Conservation (phyloP, 1,140 invertebrate species). For the Armadillidium nasatum region DNA sequence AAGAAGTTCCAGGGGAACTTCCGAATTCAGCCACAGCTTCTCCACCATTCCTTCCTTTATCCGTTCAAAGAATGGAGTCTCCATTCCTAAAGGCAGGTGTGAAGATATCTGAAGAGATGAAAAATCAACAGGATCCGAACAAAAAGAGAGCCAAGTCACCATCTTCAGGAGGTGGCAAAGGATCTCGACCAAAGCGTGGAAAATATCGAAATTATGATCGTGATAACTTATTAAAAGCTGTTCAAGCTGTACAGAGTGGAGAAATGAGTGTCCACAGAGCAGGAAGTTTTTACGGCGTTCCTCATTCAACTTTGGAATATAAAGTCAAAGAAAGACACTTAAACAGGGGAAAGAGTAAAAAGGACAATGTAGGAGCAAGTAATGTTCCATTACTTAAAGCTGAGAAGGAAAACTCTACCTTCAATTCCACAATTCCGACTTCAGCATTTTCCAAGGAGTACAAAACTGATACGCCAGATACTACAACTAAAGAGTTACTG, state of each 20-base stretch:
- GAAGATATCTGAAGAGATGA: background rate
- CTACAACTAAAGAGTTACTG: constrained; percentile 11
- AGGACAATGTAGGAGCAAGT: constrained; percentile 4
- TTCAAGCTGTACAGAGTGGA: constrained; percentile 89
- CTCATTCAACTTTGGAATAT: constrained; percentile 97
- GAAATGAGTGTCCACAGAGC: constrained; percentile 98
- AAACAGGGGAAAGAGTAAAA: constrained; percentile 59
- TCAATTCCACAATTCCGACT: background rate
- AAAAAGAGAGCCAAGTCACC: constrained; percentile 32
- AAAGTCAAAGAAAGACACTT: constrained; percentile 91
- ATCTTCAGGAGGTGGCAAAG: constrained; percentile 60
- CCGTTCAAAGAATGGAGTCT: background rate
- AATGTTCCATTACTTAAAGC: background rate
- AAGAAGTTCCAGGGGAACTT: constrained; percentile 22
- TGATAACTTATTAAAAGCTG: constrained; percentile 90
- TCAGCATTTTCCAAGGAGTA: constrained; percentile 17
- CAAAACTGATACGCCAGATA: constrained; percentile 18
- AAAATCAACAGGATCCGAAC: constrained; percentile 2
- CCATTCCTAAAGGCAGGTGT: constrained; percentile 18
- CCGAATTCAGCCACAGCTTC: constrained; percentile 41
- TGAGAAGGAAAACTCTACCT: constrained; percentile 26
- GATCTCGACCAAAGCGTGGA: constrained; percentile 79
- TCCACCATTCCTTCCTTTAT: background rate
- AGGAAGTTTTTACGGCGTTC: constrained; percentile 94
- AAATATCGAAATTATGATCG: constrained; percentile 96